Conservation (phyloP, 2,888 invertebrate species). For the Napeogenes sylphis region DNA sequence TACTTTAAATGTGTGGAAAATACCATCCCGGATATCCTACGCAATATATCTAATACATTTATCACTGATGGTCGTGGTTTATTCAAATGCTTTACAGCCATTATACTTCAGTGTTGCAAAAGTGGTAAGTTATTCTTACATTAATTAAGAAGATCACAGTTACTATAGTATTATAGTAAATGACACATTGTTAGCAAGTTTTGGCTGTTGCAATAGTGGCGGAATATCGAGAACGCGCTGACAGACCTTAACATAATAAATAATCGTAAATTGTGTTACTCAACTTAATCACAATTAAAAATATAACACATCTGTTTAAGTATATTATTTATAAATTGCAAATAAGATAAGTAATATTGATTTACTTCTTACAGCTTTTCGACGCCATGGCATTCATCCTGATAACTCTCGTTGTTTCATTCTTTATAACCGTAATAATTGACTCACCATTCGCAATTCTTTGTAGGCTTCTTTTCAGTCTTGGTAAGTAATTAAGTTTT, state of each 20-base stretch:
- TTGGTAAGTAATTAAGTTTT: neutral
- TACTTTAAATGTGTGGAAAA: conserved; percentile 59
- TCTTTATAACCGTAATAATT: neutral
- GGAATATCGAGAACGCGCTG: too few relatives aligned
- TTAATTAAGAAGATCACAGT: too few relatives aligned
- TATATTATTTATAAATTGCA: too few relatives aligned
- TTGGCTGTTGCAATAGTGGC: too few relatives aligned
- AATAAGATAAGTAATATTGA: neutral
- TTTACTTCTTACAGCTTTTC: neutral
- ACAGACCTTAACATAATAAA: too few relatives aligned
- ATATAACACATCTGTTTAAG: too few relatives aligned
- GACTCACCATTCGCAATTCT: neutral
- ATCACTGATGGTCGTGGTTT: conserved; percentile 41
- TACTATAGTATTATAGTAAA: neutral
- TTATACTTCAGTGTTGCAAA: neutral
- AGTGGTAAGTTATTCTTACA: neutral
- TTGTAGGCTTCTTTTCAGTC: neutral
- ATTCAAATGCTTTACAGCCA: conserved; percentile 32
- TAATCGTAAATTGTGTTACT: too few relatives aligned
- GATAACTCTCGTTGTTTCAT: neutral
- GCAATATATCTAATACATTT: conserved; percentile 70
- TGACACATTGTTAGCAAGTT: neutral
- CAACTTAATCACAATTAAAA: too few relatives aligned
- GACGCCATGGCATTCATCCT: neutral
- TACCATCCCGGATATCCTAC: conserved; percentile 66